Percentiles rank a stretch among this genome's conserved stretches.
These are phyloP conservation scores for Phalera bucephala DNA, from an alignment of 2,888 invertebrate species.

Conservation along the genomic window DNA sequence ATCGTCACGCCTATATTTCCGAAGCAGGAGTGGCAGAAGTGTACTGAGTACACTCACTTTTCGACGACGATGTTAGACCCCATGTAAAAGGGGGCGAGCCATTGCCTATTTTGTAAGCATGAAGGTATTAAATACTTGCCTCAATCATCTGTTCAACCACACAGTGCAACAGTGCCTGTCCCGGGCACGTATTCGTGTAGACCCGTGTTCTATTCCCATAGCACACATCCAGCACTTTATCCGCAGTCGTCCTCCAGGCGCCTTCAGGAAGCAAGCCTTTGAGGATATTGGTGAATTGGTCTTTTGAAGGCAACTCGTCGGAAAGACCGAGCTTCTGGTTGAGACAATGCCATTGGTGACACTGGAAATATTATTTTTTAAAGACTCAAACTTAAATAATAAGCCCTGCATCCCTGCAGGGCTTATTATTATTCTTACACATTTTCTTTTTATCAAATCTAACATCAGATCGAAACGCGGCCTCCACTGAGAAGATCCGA, in stretches of 20 bases:
- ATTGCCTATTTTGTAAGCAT: no score
- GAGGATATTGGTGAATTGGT: slow-evolving; percentile 34
- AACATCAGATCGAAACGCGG: no score
- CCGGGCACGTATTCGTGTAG: slow-evolving; percentile 63
- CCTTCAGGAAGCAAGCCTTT: slow-evolving; percentile 42
- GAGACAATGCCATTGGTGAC: slow-evolving; percentile 64
- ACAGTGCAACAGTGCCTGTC: slow-evolving; percentile 66
- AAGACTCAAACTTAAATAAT: no score
- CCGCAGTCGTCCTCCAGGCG: slow-evolving; percentile 48
- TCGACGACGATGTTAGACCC: no score
- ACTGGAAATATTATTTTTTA: slow-evolving; percentile 54
- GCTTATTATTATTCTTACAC: no score
- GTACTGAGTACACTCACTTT: no score
- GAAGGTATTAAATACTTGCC: slow-evolving; percentile 50
- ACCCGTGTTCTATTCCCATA: slow-evolving; percentile 43
- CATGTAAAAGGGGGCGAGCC: no score
- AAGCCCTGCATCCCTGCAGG: no score
- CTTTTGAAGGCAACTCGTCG: slow-evolving; percentile 42
- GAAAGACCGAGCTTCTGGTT: slow-evolving; percentile 51
- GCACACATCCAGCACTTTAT: slow-evolving; percentile 44
- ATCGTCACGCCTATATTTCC: no score
- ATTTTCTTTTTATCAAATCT: no score
- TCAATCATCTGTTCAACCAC: slow-evolving; percentile 61
- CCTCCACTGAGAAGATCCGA: no score
- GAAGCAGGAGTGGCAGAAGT: no score